Conservation (phyloP, 2,797 vertebrate genomes). For the Rhynchotus rufescens region DNA sequence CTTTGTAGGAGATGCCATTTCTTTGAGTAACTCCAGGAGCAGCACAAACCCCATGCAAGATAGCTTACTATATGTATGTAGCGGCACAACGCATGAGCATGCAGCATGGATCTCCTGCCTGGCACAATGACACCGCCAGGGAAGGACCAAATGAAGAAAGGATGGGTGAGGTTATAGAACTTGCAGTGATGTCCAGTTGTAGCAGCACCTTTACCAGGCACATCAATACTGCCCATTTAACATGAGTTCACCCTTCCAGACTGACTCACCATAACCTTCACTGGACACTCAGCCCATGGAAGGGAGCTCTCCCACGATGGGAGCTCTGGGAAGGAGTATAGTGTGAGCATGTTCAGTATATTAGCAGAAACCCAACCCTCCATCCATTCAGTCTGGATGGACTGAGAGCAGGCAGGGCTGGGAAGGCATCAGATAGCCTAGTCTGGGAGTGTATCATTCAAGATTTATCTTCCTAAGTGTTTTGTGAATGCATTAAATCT, state of each 20-base stretch:
- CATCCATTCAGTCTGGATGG: not conserved
- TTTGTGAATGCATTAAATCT: not conserved
- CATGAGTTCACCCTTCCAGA: not conserved
- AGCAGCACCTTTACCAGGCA: not conserved
- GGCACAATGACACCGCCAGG: not conserved
- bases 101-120: not conserved
- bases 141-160: not conserved
- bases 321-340: not conserved
- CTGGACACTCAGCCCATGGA: not conserved
- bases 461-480: not conserved
- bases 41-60: not conserved
- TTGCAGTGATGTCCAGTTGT: not conserved
- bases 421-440: not conserved
- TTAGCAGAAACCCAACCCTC: not conserved
- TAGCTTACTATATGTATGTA: not conserved
- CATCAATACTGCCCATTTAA: not conserved
- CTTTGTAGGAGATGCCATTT: not conserved
- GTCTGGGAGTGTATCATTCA: not conserved
- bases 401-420: not conserved
- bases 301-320: not conserved
- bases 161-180: not conserved
- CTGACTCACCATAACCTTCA: accelerated
- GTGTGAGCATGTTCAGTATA: accelerated
- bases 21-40: not conserved
- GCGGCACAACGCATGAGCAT: not conserved